Evolutionary conservation across 2,888 invertebrate genomes (phyloP).

Genomic region (Gymnocheta viridis): DNA sequence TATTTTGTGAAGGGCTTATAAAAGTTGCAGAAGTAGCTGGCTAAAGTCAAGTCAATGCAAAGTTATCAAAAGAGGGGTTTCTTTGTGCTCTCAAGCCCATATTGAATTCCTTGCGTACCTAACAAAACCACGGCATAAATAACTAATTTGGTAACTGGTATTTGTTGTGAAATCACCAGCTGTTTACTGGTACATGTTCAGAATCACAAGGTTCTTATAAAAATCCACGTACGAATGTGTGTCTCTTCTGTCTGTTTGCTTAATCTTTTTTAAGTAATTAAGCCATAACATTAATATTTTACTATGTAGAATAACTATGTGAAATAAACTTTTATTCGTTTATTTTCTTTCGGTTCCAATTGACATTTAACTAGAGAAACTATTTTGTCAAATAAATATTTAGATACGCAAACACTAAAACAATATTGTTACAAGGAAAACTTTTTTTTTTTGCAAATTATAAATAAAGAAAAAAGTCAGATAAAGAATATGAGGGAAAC

Average conservation of each 20-base stretch:
- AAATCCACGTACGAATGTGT: neutral
- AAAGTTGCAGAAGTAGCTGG: no score
- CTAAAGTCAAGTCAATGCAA: no score
- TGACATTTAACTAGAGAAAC: slow-evolving; percentile 18
- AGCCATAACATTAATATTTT: slow-evolving; percentile 48
- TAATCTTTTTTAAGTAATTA: slow-evolving; percentile 48
- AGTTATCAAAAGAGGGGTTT: no score
- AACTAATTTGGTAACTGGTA: neutral
- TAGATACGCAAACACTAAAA: neutral
- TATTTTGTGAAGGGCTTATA: no score
- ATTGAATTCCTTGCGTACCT: no score
- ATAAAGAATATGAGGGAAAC: neutral
- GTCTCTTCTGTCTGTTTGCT: slow-evolving; percentile 1
- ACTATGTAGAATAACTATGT: slow-evolving; percentile 11
- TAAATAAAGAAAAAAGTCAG: neutral
- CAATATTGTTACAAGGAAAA: neutral
- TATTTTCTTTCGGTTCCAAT: neutral
- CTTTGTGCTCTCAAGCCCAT: no score
- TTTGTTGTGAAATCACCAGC: neutral
- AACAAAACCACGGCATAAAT: neutral
- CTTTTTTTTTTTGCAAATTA: neutral
- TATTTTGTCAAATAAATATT: slow-evolving; percentile 25
- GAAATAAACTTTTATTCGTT: slow-evolving; percentile 24
- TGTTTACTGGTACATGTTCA: neutral
- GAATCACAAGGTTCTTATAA: neutral